Evolutionary conservation across 2,888 invertebrate species (phyloP), one percentile per base, ranked within the genome.

Genomic region (Oscheius onirici): DNA sequence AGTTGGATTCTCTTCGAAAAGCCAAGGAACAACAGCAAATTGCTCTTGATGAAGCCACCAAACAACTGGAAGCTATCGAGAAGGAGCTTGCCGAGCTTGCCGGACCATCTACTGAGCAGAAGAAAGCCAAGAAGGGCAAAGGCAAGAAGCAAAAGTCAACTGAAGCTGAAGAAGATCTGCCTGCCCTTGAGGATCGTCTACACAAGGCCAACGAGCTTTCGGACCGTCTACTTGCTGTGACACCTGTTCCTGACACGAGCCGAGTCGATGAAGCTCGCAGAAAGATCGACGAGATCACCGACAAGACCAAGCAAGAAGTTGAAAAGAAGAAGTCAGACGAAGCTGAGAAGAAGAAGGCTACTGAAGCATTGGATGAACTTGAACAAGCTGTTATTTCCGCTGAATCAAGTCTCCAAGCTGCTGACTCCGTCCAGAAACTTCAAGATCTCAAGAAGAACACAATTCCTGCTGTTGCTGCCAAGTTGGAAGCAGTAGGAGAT

Each of bases 381-480:
- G 70, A 52, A 28, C 71, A 77, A 49, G 75, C 77, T 17, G 52
- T 77, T 22, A 67, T 73, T 55, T 69, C 70, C 41, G 72, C 75
- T 54, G 73, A 77, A 22, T 57, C 69, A 57, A 70, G 54, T 49
- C 55, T 61, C 43, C 69, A 66, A 20, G 69, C 77, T 24, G 55
- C 26, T 15, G 70, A 69, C 44, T 61, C 71, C n/a, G 67, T 49
- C 10, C 17, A 58, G 17, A 58, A 69, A 54, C 61, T 73, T 43
- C 40, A 43, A 51, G 71, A 73, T 20, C 61, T 66, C 67, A 60
- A 71, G 20, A 46, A 66, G 11, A 34, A 49, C 44, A 57, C 63
- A 15, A 26, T 52, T 13, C 66, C 66, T 20, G 71, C 51, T 17
- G n/a, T 60, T 8, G 17, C 40, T 2, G 43, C 70, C 22, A 67